Base-by-base conservation (phyloP, 2,797 vertebrate genomes). In the Poecilia velifera region DNA sequence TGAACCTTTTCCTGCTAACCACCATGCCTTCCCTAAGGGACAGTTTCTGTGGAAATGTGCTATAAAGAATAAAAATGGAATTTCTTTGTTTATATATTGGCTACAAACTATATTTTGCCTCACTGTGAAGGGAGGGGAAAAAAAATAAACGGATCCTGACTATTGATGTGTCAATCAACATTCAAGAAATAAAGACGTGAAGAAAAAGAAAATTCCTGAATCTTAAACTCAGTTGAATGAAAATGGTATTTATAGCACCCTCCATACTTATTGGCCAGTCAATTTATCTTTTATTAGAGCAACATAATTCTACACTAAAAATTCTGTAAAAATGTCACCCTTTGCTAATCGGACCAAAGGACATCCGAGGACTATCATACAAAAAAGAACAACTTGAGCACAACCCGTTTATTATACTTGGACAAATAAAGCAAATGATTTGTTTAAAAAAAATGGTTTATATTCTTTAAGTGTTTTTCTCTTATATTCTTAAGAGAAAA, bases 1-100 rank as follows among this genome's bases (percentile, higher is more conserved):
- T 77, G 72, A 31, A 78, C 64, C 39, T 57, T 79, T 75, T 79
- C 41, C 64, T 82, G 70, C 49, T 49, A 49, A 57, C 51, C 82
- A 74, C 74, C 77, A 55, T 43, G 47, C 46, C 16, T 62, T 66
- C 74, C 36, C 72, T 47, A n/a, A 66, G 74, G 47, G 45, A 39
- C 36, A n/a, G 73, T 72, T 36, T 59, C 6, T 34, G 4, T 28
- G 18, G 28, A 16, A 76, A 47, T 47, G 43, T 73, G 64, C 62
- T 28, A 34, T 3, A 2, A 28, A 57, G 31, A 57, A 9, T 28
- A 43, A 14, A 51, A 25, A 75, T 28, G 73, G 28, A 20, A 71
- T 55, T 79, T 39, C 55, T 82, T 14, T 57, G 36, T 79, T 81
- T 77, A 70, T 6, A 76, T 53, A 55, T 72, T 72, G 36, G 34